Percentiles rank a stretch among this genome's conserved stretches.
phyloP scores from a whole-genome alignment of 1,140 invertebrate genomes.

The Hormaphis cornu region DNA sequence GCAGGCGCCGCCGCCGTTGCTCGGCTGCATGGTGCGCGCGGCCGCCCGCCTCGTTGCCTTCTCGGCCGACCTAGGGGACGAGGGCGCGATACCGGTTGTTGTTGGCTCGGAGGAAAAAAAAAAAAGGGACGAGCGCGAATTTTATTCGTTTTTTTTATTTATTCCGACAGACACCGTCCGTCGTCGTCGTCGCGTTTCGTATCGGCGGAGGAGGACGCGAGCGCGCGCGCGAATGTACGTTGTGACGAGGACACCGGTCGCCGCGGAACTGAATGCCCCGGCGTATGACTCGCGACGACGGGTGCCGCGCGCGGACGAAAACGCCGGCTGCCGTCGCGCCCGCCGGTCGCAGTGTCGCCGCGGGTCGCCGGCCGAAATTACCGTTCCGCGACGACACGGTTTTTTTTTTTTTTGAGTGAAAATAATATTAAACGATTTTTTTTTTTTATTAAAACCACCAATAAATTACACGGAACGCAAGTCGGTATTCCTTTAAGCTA shows the following conservation, averaged over 20 bases:
- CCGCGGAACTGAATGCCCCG: constrained; percentile 10
- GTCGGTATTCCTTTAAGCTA: no score
- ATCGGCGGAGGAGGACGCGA: not conserved
- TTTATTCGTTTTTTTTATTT: no score
- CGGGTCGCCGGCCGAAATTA: not conserved
- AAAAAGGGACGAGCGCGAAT: not conserved
- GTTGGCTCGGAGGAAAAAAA: not conserved
- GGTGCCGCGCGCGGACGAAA: constrained; percentile 15
- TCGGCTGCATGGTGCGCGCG: constrained; percentile 9
- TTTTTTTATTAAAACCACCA: no score
- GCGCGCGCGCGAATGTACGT: not conserved
- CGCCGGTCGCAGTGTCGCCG: not conserved
- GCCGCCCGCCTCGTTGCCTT: not conserved
- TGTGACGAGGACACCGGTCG: constrained; percentile 23
- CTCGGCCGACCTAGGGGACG: no score
- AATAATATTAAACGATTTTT: no score
- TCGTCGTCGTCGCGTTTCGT: not conserved
- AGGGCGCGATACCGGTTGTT: no score
- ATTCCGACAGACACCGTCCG: not conserved
- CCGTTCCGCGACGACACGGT: not conserved
- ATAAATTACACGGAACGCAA: no score
- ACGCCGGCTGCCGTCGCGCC: constrained; percentile 13
- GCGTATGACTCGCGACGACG: not conserved
- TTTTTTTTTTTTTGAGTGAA: no score
- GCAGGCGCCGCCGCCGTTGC: not conserved